Evolutionary conservation across 2,113 vertebrate species (phyloP), one percentile per base, ranked within the genome.

Genomic region (Steatornis caripensis): DNA sequence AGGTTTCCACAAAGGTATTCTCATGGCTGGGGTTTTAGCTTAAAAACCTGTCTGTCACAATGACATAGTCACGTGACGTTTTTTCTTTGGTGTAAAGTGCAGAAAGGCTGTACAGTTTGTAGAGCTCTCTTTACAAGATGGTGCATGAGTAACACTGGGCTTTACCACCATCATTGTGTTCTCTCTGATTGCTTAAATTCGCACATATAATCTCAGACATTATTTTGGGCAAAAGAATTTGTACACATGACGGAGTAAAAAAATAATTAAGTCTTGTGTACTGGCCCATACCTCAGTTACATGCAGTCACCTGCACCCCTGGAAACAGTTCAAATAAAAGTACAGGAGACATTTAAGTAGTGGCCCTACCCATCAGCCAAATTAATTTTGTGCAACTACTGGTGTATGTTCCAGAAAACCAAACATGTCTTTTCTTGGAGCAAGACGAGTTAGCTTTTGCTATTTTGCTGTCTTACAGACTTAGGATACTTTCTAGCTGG

Each of bases 111-210:
- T 17, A 6, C 3, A 49, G 23, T 1, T 1, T 26, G 43, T 24
- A 24, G 29, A 9, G 7, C 15, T 48, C 37, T 49, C 41, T 71
- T 71, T 51, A n/a, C 1, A 1, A 75, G 49, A 16, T 23, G 22
- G 30, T 36, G 45, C 6, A 0, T 9, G 12, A 46, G 24, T 21
- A 36, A 34, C 32, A 29, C 24, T 4, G 29, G 23, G 34, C 32
- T 76, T 76, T 39, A 21, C 24, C 21, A 34, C 37, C 1, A 0
- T 7, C 11, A 14, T 41, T 3, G 1, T 45, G 68, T 20, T 65
- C n/a, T 18, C 57, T 48, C 51, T 58, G 34, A 4, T 39, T 58
- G 34, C 45, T 65, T 54, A 55, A n/a, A 11, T 70, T 43, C 5
- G 1, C 45, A 43, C 3, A 4, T 34, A 20, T 21, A 10, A 45